Conservation (phyloP, 2,888 invertebrate species). For the Meliscaeva auricollis region DNA sequence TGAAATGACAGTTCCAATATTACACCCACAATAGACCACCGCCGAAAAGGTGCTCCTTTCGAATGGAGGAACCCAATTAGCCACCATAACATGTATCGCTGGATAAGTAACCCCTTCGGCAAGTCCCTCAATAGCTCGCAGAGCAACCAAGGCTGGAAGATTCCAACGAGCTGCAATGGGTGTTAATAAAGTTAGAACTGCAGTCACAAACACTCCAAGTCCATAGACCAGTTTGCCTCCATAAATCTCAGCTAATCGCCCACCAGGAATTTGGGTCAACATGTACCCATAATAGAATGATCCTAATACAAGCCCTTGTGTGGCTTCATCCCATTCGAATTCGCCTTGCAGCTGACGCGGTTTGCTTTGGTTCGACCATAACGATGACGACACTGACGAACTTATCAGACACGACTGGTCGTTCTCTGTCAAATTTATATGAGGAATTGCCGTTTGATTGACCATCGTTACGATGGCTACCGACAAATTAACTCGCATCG, state of each 20-base stretch:
- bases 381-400: slow-evolving; percentile 80
- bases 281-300: slow-evolving; percentile 94
- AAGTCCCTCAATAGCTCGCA: slow-evolving; percentile 92
- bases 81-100: slow-evolving; percentile 96
- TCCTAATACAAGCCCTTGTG: slow-evolving; percentile 92
- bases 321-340: slow-evolving; percentile 91
- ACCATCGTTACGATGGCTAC: slow-evolving; percentile 98
- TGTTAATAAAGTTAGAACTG: slow-evolving; percentile 92
- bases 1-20: slow-evolving; percentile 95
- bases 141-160: slow-evolving; percentile 88
- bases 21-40: slow-evolving; percentile 93
- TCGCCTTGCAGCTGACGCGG: slow-evolving; percentile 85
- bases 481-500: slow-evolving; percentile 95
- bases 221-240: slow-evolving; percentile 95
- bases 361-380: slow-evolving; percentile 69
- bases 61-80: slow-evolving; percentile 96
- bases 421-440: slow-evolving; percentile 85
- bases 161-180: slow-evolving; percentile 90
- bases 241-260: slow-evolving; percentile 92
- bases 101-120: slow-evolving; percentile 97
- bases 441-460: slow-evolving; percentile 88
- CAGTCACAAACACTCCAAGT: slow-evolving; percentile 91
- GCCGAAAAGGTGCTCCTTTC: slow-evolving; percentile 96
- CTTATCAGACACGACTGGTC: slow-evolving; percentile 86
- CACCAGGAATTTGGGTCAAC: slow-evolving; percentile 91